These are phyloP conservation scores for Brachionus rubens DNA, from an alignment of 1,140 invertebrate genomes.

Conservation along the genomic window DNA sequence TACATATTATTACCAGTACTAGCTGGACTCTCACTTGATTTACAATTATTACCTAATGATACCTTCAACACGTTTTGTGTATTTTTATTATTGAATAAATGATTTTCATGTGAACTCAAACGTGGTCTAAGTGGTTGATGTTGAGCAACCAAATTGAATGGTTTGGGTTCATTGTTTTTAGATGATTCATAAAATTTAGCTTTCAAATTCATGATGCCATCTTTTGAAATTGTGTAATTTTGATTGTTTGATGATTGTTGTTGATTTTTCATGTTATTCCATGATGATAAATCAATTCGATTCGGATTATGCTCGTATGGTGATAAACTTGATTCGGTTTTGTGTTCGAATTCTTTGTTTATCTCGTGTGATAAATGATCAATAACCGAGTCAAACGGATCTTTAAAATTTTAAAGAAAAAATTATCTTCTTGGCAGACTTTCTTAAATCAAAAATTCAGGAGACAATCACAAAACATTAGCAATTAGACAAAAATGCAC, in stretches of 20 bases:
- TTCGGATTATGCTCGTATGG: slow-evolving; percentile 34
- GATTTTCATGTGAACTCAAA: slow-evolving; percentile 26
- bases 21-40: slow-evolving; percentile 15
- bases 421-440: too few species aligned
- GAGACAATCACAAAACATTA: too few species aligned
- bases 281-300: slow-evolving; percentile 3
- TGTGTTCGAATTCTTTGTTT: not conserved
- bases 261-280: slow-evolving; percentile 32
- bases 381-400: not conserved
- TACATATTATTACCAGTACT: not conserved
- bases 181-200: slow-evolving; percentile 34
- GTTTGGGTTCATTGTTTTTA: not conserved
- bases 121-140: slow-evolving; percentile 4
- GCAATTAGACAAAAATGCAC: too few species aligned
- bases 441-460: too few species aligned
- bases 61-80: slow-evolving; percentile 6
- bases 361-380: not conserved
- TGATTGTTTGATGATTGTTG: not conserved
- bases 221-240: slow-evolving; percentile 36
- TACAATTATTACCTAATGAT: not conserved
- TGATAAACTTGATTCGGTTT: not conserved
- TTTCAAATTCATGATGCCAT: slow-evolving; percentile 26
- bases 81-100: slow-evolving; percentile 40
- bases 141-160: not conserved
- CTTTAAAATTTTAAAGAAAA: not conserved